Base-by-base conservation (phyloP, 2,113 vertebrate species). In the Zingel zingel region DNA sequence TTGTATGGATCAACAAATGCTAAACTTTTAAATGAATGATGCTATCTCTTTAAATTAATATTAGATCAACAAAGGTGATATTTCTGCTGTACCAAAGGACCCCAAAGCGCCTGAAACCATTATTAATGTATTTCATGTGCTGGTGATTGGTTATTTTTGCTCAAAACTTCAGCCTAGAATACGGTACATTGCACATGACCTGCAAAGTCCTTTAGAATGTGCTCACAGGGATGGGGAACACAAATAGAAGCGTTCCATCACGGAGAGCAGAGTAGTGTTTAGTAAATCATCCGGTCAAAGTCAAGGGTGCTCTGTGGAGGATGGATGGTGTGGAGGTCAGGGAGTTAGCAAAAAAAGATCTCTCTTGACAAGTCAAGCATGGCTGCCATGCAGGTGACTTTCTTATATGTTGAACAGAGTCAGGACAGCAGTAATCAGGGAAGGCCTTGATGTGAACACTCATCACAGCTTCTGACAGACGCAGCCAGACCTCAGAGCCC, bases 221-320 rank as follows among this genome's bases (percentile, higher is more conserved):
- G 61, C 51, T 45, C 72, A 47, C 53, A 36, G 33, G 45, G 50
- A 43, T 15, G 5, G 27, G 70, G 53, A 23, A 45, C 63, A 69
- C 50, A 81, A 53, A 67, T 23, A 63, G 62, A 50, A 69, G 39
- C 12, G 10, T 67, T 84, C 73, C 57, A 89, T 79, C 75, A 79
- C 19, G 5, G 39, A 51, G 59, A 78, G 75, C 61, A 12, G 45
- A 74, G 67, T 57, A 27, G 39, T 16, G 27, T 83, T 73, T 63
- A 51, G 57, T 82, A 84, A 90, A 86, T 90, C 86, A 84, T 61
- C 63, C 15, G 65, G 82, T 85, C 84, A 88, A 51, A 81, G 82
- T 76, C 79, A 83, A 86, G 84, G 84, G 73, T 16, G 3, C 25
- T n/a, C 2, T 51, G 58, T 33, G 48, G 27, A 77, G 45, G 68